phyloP scores from a whole-genome alignment of 1,140 invertebrate species.

The Meloidogyne exigua region DNA sequence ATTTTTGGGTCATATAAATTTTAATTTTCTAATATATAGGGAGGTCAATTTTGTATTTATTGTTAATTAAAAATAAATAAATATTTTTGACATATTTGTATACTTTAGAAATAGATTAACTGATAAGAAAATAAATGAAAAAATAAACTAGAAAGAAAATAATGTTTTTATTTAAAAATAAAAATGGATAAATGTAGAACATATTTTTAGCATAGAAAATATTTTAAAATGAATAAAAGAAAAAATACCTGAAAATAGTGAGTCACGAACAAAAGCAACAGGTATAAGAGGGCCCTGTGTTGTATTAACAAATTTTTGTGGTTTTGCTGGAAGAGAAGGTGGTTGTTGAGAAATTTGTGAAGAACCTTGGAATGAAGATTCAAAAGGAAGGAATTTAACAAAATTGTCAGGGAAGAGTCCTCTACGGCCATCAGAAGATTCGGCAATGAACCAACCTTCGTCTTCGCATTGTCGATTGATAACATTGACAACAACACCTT shows the following conservation, averaged over 20 bases:
- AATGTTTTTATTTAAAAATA: no score
- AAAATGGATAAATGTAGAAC: no score
- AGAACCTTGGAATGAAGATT: background rate
- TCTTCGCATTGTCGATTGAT: slow-evolving; percentile 72
- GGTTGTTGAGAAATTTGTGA: slow-evolving; percentile 23
- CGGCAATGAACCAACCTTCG: slow-evolving; percentile 94
- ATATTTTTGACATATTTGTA: no score
- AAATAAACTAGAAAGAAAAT: no score
- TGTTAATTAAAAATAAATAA: no score
- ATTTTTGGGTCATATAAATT: no score
- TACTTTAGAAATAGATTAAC: no score
- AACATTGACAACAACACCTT: slow-evolving; percentile 62
- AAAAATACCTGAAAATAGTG: background rate
- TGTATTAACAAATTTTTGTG: slow-evolving; percentile 19
- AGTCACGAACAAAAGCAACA: slow-evolving; percentile 22
- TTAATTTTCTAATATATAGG: no score
- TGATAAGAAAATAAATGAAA: no score
- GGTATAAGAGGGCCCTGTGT: background rate
- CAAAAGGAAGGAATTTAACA: slow-evolving; percentile 55
- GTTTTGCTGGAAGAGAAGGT: slow-evolving; percentile 38
- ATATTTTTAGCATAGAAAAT: no score
- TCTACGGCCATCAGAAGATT: slow-evolving; percentile 76
- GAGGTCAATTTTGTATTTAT: no score
- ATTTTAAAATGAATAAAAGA: no score
- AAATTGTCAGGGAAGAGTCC: slow-evolving; percentile 97